Conservation (phyloP, 2,888 invertebrate species). For the Leptothorax acervorum region DNA sequence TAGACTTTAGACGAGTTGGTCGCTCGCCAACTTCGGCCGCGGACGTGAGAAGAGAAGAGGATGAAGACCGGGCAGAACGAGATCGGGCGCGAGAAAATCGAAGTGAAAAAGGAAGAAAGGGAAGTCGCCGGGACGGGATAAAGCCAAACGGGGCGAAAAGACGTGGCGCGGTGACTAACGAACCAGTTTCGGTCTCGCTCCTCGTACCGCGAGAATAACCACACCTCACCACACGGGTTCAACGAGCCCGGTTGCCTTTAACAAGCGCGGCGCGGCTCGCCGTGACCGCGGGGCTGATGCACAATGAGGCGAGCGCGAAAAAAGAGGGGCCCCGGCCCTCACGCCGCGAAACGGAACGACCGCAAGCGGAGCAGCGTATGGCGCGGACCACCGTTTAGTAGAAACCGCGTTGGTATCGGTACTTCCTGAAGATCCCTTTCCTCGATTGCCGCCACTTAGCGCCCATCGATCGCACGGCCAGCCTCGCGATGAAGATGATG, state of each 20-base stretch:
- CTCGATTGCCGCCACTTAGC: conserved; percentile 76
- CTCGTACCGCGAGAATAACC: conserved; percentile 41
- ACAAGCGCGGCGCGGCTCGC: conserved; percentile 28
- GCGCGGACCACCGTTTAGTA: conserved; percentile 65
- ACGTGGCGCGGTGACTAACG: conserved; percentile 37
- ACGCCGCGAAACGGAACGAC: background rate
- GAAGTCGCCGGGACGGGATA: background rate
- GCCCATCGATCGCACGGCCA: conserved; percentile 75
- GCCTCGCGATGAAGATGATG: conserved; percentile 78
- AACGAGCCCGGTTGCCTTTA: conserved; percentile 44
- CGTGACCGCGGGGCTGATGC: conserved; percentile 26
- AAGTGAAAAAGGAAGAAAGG: background rate
- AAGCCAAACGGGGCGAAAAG: conserved; percentile 35
- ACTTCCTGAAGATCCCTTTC: conserved; percentile 76
- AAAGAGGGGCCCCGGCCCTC: background rate
- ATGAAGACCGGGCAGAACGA: background rate
- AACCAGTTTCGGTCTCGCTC: conserved; percentile 48
- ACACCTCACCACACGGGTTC: conserved; percentile 39
- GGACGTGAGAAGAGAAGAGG: background rate
- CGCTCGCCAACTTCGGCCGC: conserved; percentile 26
- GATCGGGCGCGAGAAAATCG: background rate
- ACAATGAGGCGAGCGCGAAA: conserved; percentile 28
- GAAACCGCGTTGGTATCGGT: conserved; percentile 80
- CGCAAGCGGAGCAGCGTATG: background rate
- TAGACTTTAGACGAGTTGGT: background rate